Percentiles rank a stretch among this genome's conserved stretches.
Evolutionary conservation across 2,113 vertebrate species (phyloP).

Genomic region (Percina caprodes): DNA sequence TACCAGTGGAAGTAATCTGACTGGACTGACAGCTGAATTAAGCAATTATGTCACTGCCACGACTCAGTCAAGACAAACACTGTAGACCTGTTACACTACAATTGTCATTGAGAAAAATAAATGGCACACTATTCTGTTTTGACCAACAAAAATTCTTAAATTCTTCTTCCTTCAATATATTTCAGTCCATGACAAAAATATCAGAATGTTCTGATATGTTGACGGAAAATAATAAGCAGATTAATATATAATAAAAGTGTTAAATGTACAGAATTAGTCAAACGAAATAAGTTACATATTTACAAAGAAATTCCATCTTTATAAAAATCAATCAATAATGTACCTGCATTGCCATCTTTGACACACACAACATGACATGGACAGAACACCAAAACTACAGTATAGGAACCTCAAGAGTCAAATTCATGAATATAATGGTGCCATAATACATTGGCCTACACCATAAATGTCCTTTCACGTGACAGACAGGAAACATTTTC

Average conservation of each 20-base stretch:
- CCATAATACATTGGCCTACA: too few relatives aligned
- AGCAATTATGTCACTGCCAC: background rate
- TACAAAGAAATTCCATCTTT: too few relatives aligned
- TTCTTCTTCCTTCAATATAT: background rate
- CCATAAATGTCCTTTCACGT: too few relatives aligned
- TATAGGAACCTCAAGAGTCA: background rate
- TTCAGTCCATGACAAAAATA: background rate
- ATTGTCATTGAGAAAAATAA: background rate
- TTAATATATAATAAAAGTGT: background rate
- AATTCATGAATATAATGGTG: too few relatives aligned
- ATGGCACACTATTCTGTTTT: background rate
- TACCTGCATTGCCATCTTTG: background rate
- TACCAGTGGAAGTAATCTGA: conserved; percentile 6
- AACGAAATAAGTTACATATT: background rate
- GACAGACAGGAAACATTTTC: background rate
- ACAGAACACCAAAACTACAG: background rate
- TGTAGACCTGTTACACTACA: background rate
- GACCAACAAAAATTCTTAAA: too few relatives aligned
- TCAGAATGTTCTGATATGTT: background rate
- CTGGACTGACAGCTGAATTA: background rate
- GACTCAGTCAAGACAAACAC: background rate
- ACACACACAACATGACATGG: background rate
- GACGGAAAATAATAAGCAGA: background rate
- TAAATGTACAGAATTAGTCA: background rate
- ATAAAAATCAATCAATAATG: too few relatives aligned